phyloP scores from a whole-genome alignment of 2,797 vertebrate species.

The Sternotherus odoratus region DNA sequence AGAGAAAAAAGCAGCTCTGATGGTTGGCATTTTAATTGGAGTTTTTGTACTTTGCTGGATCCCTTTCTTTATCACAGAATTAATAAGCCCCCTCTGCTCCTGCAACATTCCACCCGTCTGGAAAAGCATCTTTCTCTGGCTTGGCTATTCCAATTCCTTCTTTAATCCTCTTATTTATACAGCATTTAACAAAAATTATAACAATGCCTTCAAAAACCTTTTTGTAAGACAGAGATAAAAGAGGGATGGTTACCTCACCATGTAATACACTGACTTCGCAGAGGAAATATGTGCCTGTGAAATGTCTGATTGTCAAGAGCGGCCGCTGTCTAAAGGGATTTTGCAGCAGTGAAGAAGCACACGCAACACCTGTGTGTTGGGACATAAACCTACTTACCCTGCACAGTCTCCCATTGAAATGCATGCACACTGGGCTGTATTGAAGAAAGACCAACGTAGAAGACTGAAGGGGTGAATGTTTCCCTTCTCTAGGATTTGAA shows the following conservation, averaged over 20 bases:
- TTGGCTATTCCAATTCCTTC: slow-evolving; percentile 92
- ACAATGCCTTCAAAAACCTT: slow-evolving; percentile 89
- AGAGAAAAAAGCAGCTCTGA: slow-evolving; percentile 81
- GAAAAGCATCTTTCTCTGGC: slow-evolving; percentile 89
- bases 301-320: neutral
- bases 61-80: slow-evolving; percentile 88
- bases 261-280: neutral
- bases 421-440: neutral
- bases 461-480: neutral
- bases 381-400: neutral
- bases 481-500: neutral
- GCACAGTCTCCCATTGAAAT: neutral
- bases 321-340: neutral
- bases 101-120: slow-evolving; percentile 79
- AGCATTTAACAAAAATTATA: slow-evolving; percentile 91
- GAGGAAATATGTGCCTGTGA: neutral
- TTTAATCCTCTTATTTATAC: slow-evolving; percentile 92
- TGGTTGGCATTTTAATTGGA: slow-evolving; percentile 88
- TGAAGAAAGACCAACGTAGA: neutral
- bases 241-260: neutral
- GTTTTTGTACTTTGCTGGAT: slow-evolving; percentile 91
- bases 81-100: slow-evolving; percentile 83
- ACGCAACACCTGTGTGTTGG: neutral
- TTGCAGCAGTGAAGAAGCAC: neutral
- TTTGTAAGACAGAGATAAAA: slow-evolving; percentile 81